Conservation (phyloP, 2,888 invertebrate species). For the Pyrgus malvae region DNA sequence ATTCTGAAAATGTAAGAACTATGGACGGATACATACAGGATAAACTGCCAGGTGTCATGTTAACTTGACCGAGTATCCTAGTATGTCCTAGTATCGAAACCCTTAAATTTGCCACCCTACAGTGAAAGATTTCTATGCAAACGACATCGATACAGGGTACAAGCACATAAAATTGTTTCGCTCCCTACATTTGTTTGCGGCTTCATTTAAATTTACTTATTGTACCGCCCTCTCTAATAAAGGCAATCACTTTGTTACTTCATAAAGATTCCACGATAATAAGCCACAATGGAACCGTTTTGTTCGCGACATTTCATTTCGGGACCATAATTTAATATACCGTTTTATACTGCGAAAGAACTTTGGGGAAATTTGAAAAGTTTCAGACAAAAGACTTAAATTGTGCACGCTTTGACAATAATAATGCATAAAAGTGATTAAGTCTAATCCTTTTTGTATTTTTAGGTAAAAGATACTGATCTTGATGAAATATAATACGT, state of each 20-base stretch:
- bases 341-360: constrained; percentile 7
- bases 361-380: constrained; percentile 22
- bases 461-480: too few species aligned
- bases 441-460: too few species aligned
- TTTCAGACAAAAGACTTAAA: constrained; percentile 7
- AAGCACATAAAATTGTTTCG: constrained; percentile 62
- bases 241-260: constrained; percentile 46
- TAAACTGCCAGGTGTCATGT: too few species aligned
- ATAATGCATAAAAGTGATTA: neutral
- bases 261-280: constrained; percentile 47
- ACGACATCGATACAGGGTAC: constrained; percentile 71
- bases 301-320: constrained; percentile 34
- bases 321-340: constrained; percentile 33
- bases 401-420: neutral
- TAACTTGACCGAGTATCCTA: too few species aligned
- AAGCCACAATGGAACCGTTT: constrained; percentile 42
- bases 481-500: too few species aligned
- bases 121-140: constrained; percentile 77
- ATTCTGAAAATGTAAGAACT: too few species aligned
- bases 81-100: neutral
- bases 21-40: too few species aligned
- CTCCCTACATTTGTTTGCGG: constrained; percentile 68
- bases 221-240: constrained; percentile 45
- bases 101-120: constrained; percentile 40
- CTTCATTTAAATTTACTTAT: constrained; percentile 67